Base-by-base conservation (phyloP, 2,888 invertebrate species). In the Brenthis daphne region DNA sequence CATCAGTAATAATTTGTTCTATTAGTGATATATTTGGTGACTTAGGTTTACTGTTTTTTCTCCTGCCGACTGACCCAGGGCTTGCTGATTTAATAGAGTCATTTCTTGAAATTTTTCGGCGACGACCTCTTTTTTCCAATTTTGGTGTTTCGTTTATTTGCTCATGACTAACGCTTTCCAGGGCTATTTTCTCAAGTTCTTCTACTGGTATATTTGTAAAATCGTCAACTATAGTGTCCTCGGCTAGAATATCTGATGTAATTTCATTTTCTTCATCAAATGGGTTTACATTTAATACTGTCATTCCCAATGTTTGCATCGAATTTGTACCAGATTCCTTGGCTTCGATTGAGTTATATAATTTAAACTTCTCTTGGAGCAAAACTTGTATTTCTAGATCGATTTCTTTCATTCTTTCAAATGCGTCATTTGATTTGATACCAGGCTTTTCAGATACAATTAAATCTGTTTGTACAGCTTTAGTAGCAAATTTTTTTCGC, bases 331-430 rank as follows among this genome's bases (percentile, higher is more conserved):
- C 78, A 14, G 82, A 68, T 64, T 84, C 82, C 72, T 85, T 90
- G 60, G 82, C 85, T 76, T 93, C 92, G 68, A 94, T 77, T 70
- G 92, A 90, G 76, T 89, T 91, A 74, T 94, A 94, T 11, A 94
- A 78, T 75, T 92, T 90, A 78, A 94, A 93, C 77, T 94, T 94
- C 77, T 94, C 94, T 77, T 93, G 92, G 73, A 94, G 81, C 58
- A 94, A 80, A 53, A 87, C 87, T 75, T 94, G 94, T 75, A 94
- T 94, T 78, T 94, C 93, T 70, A 93, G 79, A 76, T 95, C 94
- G 68, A 94, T 94, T 78, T 94, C 92, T 74, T 94, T 93, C 94
- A 95, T 94, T 80, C 94, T 89, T 64, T 93, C 90, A 76, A 94
- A 87, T 11, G 93, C 81, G 64, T 89, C 89, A 65, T 79, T 83